A percentile compares a stretch with the other conserved stretches of the same genome.
These are phyloP conservation scores for Pristionchus arcanus DNA, from an alignment of 2,888 invertebrate genomes.

Conservation along the genomic window DNA sequence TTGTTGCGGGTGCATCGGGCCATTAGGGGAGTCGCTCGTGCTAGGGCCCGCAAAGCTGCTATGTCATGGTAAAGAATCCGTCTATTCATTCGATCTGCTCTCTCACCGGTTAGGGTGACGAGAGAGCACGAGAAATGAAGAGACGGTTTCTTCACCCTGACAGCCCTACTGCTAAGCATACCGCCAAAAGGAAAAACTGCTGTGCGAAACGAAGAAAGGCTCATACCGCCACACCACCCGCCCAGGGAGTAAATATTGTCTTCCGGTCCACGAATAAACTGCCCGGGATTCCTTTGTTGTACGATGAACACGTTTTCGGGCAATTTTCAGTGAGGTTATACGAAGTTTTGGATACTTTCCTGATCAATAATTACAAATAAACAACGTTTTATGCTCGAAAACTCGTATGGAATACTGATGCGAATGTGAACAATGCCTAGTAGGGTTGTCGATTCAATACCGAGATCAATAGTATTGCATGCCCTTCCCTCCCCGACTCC, in stretches of 20 bases:
- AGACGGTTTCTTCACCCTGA: too few species aligned
- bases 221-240: background rate
- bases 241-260: background rate
- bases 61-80: background rate
- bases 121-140: background rate
- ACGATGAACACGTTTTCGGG: background rate
- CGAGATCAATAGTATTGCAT: too few species aligned
- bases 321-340: background rate
- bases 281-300: background rate
- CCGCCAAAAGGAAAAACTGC: too few species aligned
- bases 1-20: background rate
- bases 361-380: background rate
- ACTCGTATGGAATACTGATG: slow-evolving; percentile 18
- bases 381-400: background rate
- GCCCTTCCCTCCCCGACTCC: too few species aligned
- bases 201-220: background rate
- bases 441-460: too few species aligned
- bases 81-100: background rate
- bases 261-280: background rate
- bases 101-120: background rate
- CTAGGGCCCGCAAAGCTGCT: background rate
- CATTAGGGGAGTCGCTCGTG: background rate
- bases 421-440: background rate
- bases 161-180: too few species aligned
- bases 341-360: background rate